A percentile compares a stretch with the other conserved stretches of the same genome.
Conservation (phyloP, 2,113 vertebrate species). For the Triplophysa rosa region DNA sequence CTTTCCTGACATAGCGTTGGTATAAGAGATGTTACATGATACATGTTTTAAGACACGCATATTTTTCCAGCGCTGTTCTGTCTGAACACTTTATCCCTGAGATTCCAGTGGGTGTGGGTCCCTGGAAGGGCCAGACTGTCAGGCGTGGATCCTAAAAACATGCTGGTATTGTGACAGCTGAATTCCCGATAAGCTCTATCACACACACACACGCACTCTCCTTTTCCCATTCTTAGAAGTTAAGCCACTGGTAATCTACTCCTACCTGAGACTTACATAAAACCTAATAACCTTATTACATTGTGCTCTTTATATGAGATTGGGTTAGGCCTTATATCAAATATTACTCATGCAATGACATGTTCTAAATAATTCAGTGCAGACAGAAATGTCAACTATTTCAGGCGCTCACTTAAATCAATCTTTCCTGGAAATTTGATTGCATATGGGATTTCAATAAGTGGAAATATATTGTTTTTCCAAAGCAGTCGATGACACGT, state of each 20-base stretch:
- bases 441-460: not conserved
- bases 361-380: constrained; percentile 5
- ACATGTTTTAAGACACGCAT: not conserved
- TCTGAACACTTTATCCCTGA: constrained; percentile 43
- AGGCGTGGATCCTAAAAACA: constrained; percentile 35
- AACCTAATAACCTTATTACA: not conserved
- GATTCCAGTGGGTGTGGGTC: constrained; percentile 36
- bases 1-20: not conserved
- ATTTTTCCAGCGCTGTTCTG: constrained; percentile 15
- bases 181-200: constrained; percentile 20
- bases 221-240: constrained; percentile 9
- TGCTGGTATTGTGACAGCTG: constrained; percentile 31
- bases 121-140: constrained; percentile 26
- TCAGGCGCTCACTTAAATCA: not conserved
- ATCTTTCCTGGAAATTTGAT: not conserved
- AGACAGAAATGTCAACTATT: constrained; percentile 20
- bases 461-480: not conserved
- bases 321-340: not conserved
- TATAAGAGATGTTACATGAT: not conserved
- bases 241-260: constrained; percentile 24
- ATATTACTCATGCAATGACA: not conserved
- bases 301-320: constrained; percentile 11
- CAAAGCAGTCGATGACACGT: not conserved
- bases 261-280: constrained; percentile 1
- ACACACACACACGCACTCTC: not conserved